phyloP scores from a whole-genome alignment of 2,888 invertebrate species.

The Apamea anceps region DNA sequence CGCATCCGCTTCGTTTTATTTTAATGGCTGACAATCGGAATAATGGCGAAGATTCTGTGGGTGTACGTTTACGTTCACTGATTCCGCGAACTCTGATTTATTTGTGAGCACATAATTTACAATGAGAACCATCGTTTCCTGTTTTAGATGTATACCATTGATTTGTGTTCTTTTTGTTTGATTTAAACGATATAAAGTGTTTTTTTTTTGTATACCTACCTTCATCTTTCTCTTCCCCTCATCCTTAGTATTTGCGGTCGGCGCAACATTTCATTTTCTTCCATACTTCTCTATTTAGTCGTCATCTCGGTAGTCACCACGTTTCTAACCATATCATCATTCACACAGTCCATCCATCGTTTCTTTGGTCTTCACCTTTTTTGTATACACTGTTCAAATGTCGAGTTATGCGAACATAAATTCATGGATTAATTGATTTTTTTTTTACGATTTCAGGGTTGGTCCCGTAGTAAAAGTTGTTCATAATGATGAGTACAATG shows the following conservation, averaged over 20 bases:
- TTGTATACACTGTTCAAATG: not conserved
- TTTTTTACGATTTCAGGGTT: too few relatives aligned
- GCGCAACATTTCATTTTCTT: too few relatives aligned
- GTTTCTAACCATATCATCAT: too few relatives aligned
- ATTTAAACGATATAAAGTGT: slow-evolving; percentile 26
- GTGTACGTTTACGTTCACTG: slow-evolving; percentile 33
- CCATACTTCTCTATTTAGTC: too few relatives aligned
- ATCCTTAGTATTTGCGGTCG: too few relatives aligned
- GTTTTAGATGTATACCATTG: slow-evolving; percentile 2
- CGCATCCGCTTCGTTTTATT: slow-evolving; percentile 40
- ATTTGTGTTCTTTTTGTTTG: slow-evolving; percentile 31
- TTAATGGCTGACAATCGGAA: slow-evolving; percentile 20
- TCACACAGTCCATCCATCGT: too few relatives aligned
- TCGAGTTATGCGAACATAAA: too few relatives aligned
- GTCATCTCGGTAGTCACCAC: too few relatives aligned
- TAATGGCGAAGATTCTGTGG: slow-evolving; percentile 35
- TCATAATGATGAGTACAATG: too few relatives aligned
- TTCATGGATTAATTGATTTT: too few relatives aligned
- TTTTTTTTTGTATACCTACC: not conserved
- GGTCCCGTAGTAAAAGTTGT: too few relatives aligned
- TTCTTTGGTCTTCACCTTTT: not conserved
- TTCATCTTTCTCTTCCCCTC: too few relatives aligned
- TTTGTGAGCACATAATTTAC: slow-evolving; percentile 39
- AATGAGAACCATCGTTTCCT: slow-evolving; percentile 25
- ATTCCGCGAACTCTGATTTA: slow-evolving; percentile 48